Conservation (phyloP, 2,113 vertebrate genomes). For the Melanerpes formicivorus region DNA sequence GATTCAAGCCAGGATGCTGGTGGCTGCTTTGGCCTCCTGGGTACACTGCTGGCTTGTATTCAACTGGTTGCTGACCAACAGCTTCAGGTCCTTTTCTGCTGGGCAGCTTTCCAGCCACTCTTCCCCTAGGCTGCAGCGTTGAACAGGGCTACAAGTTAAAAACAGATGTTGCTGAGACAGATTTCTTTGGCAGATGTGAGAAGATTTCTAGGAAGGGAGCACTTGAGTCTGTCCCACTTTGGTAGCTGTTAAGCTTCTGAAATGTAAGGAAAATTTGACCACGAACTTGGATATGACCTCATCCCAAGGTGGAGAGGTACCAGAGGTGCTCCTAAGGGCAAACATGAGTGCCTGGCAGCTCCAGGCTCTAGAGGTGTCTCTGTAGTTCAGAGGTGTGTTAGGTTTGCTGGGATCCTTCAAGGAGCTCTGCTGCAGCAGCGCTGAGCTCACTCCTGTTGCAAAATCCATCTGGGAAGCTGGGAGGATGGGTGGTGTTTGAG, state of each 20-base stretch:
- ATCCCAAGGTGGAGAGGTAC: accelerated
- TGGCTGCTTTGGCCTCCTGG: no score
- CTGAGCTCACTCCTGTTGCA: neutral
- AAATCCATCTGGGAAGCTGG: neutral
- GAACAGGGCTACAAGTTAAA: neutral
- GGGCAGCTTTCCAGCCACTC: no score
- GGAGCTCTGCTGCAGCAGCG: neutral
- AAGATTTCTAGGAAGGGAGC: neutral
- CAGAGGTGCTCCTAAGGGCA: neutral
- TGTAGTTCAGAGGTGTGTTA: accelerated
- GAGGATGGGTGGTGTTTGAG: accelerated
- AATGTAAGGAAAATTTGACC: neutral
- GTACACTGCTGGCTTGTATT: no score
- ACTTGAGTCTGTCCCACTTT: neutral
- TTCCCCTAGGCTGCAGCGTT: no score
- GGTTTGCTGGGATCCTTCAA: neutral
- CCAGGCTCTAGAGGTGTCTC: neutral
- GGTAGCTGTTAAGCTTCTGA: neutral
- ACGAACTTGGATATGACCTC: neutral
- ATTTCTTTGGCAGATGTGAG: neutral
- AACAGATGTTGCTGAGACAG: neutral
- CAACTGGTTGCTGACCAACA: no score
- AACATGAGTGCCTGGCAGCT: accelerated
- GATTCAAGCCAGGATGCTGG: neutral
- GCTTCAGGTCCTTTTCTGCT: no score